These are phyloP conservation scores for Synanthedon andrenaeformis DNA, from an alignment of 2,888 invertebrate genomes.

Conservation along the genomic window DNA sequence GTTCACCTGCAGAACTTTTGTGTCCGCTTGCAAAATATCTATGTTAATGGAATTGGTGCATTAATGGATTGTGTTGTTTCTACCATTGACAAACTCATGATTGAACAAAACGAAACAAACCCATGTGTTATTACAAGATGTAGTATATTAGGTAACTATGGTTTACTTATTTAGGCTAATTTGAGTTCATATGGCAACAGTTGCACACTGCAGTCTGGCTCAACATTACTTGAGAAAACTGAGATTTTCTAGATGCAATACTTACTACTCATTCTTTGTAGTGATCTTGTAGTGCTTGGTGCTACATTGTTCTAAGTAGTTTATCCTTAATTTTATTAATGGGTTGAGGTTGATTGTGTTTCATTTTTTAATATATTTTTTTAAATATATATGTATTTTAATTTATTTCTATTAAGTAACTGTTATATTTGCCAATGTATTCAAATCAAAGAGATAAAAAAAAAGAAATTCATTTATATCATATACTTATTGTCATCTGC, in stretches of 20 bases:
- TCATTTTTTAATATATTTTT: too few species aligned
- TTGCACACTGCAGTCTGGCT: too few species aligned
- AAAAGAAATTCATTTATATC: too few species aligned
- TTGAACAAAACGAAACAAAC: constrained; percentile 59
- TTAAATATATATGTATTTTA: too few species aligned
- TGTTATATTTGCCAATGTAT: too few species aligned
- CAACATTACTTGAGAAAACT: not conserved
- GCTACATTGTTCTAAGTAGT: too few species aligned
- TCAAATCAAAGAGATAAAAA: too few species aligned
- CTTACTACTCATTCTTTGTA: not conserved
- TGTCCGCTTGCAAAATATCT: constrained; percentile 67
- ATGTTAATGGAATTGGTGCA: constrained; percentile 73
- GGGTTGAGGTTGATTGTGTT: too few species aligned
- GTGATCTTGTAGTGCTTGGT: too few species aligned
- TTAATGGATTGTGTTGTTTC: constrained; percentile 73
- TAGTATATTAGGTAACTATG: constrained; percentile 73
- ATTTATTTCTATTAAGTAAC: too few species aligned
- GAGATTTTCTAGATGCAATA: not conserved
- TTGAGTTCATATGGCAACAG: not conserved
- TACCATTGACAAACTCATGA: constrained; percentile 71
- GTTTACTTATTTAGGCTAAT: constrained; percentile 1
- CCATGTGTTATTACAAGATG: constrained; percentile 71
- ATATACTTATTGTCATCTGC: too few species aligned
- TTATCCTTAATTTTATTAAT: too few species aligned
- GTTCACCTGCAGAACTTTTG: constrained; percentile 72